Conservation (phyloP, 2,888 invertebrate genomes). For the Pandemis cinnamomeana region DNA sequence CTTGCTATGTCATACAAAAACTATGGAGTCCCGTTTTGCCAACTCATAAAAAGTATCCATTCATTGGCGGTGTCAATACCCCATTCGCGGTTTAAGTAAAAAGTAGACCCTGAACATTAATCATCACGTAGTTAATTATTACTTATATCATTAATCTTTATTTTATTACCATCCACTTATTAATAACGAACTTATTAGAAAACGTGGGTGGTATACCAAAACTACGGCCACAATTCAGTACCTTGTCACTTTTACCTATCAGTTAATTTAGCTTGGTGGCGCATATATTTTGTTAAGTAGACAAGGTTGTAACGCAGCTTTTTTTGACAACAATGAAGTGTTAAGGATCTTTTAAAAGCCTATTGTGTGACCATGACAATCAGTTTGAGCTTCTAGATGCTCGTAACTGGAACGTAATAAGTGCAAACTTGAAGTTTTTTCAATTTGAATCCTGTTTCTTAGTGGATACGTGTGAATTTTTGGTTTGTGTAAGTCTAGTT, state of each 20-base stretch:
- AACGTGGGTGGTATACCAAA: slow-evolving; percentile 30
- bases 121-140: not conserved
- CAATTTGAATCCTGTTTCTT: slow-evolving; percentile 2
- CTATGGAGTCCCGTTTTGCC: too few relatives aligned
- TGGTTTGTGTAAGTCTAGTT: not conserved
- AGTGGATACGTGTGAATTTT: not conserved
- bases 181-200: slow-evolving; percentile 13
- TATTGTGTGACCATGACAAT: slow-evolving; percentile 33
- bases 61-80: too few relatives aligned
- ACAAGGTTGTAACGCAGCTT: slow-evolving; percentile 24
- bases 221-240: slow-evolving; percentile 15
- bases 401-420: not conserved
- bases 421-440: not conserved
- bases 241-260: slow-evolving; percentile 18
- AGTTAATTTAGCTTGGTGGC: slow-evolving; percentile 24
- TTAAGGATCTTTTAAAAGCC: slow-evolving; percentile 30
- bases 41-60: too few relatives aligned
- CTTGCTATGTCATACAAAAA: too few relatives aligned
- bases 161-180: slow-evolving; percentile 4
- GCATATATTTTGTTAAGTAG: slow-evolving; percentile 19
- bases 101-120: not conserved
- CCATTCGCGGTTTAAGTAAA: too few relatives aligned
- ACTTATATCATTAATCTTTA: slow-evolving; percentile 19
- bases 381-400: slow-evolving; percentile 14
- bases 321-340: slow-evolving; percentile 34